These are phyloP conservation scores for Andrena hattorfiana DNA, from an alignment of 2,888 invertebrate genomes.

Conservation along the genomic window DNA sequence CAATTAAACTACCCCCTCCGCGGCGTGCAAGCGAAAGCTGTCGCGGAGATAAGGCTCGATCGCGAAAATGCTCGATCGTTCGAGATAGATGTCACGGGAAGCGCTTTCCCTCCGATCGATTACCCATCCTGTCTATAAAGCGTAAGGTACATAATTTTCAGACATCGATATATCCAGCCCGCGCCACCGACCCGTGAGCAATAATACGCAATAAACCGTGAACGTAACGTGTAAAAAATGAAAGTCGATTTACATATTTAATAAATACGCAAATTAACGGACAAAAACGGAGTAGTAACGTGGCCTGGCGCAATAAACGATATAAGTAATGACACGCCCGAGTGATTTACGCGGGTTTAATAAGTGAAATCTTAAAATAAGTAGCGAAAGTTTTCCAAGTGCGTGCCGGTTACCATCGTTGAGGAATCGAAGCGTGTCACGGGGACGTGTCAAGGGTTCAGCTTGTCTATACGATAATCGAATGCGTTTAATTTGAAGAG, in stretches of 20 bases:
- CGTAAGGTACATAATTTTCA: no score
- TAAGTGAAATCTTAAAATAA: constrained; percentile 43
- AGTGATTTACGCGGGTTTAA: constrained; percentile 46
- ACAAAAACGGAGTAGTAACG: constrained; percentile 35
- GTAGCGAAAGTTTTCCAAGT: constrained; percentile 38
- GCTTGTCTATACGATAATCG: neutral
- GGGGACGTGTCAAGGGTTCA: constrained; percentile 7
- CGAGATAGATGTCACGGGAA: constrained; percentile 22
- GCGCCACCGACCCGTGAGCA: neutral
- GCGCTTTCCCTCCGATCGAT: neutral
- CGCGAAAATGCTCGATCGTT: neutral
- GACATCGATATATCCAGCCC: constrained; percentile 9
- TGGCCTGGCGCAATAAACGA: constrained; percentile 6
- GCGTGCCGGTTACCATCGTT: neutral
- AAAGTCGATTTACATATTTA: constrained; percentile 50
- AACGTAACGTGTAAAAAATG: constrained; percentile 13
- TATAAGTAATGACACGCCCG: constrained; percentile 4
- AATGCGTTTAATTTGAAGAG: neutral
- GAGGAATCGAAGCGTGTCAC: neutral
- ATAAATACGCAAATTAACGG: constrained; percentile 25
- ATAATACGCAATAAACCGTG: constrained; percentile 16
- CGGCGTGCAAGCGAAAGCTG: no score
- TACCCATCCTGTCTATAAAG: no score
- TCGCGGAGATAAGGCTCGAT: neutral
- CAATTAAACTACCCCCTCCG: constrained; percentile 21